These are phyloP conservation scores for Acanthaster planci DNA, from an alignment of 35 echinoderm and acorn worm genomes.

Conservation along the genomic window DNA sequence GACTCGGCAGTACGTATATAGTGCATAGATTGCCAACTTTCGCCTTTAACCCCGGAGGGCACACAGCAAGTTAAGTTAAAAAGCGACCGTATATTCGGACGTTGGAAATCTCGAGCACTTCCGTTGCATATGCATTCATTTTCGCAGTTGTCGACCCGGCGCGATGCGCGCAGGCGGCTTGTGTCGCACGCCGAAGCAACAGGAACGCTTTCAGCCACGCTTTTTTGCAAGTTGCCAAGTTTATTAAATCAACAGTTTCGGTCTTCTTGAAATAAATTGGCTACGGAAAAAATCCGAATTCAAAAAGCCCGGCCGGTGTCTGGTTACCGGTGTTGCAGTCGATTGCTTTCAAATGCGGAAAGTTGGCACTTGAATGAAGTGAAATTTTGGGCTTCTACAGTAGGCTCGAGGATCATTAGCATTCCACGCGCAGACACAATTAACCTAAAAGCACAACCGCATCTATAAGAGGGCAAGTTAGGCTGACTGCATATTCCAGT, in stretches of 20 bases:
- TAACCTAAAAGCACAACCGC: slow-evolving; percentile 25
- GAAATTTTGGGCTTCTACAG: slow-evolving; percentile 22
- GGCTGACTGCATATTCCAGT: background rate
- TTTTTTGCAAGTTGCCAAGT: background rate
- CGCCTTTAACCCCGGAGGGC: slow-evolving; percentile 2
- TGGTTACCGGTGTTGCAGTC: slow-evolving; percentile 26
- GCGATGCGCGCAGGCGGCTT: too few relatives aligned
- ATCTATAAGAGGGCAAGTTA: background rate
- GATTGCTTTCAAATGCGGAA: slow-evolving; percentile 33
- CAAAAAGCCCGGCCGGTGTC: slow-evolving; percentile 31
- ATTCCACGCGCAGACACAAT: slow-evolving; percentile 16
- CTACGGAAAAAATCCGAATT: slow-evolving; percentile 11
- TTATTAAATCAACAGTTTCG: slow-evolving; percentile 32
- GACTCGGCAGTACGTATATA: background rate
- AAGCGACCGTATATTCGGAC: background rate
- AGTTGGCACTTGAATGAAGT: slow-evolving; percentile 28
- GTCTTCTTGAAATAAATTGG: slow-evolving; percentile 34
- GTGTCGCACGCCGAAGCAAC: background rate
- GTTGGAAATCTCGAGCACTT: background rate
- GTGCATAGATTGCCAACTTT: background rate
- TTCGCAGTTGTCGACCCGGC: background rate
- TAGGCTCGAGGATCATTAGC: background rate
- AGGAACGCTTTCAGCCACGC: slow-evolving; percentile 24
- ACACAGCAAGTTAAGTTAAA: background rate
- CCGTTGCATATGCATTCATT: slow-evolving; percentile 24